phyloP scores from a whole-genome alignment of 1,140 invertebrate genomes.

The Anagrus nilaparvatae region DNA sequence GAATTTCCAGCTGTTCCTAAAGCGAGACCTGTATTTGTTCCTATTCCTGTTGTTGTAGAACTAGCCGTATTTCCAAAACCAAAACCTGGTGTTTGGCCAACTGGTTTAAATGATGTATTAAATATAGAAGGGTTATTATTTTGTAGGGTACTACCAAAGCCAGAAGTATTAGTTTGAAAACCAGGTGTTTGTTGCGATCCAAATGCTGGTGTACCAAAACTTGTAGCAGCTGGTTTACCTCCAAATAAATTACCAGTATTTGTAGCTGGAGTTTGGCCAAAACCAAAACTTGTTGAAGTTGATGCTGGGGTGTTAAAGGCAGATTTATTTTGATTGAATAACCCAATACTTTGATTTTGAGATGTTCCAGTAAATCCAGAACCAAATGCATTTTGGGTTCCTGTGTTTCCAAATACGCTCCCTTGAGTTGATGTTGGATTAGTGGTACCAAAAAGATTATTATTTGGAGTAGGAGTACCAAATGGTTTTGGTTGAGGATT shows the following conservation, averaged over 20 bases:
- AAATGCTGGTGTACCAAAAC: slow-evolving; percentile 48
- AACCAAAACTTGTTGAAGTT: slow-evolving; percentile 40
- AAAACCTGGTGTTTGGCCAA: slow-evolving; percentile 35
- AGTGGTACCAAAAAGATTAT: slow-evolving; percentile 32
- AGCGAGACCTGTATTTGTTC: slow-evolving; percentile 32
- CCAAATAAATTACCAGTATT: slow-evolving; percentile 38
- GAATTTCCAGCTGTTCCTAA: slow-evolving; percentile 37
- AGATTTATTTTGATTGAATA: slow-evolving; percentile 42
- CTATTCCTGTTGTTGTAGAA: slow-evolving; percentile 29
- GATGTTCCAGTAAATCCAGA: slow-evolving; percentile 30
- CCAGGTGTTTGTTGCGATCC: slow-evolving; percentile 37
- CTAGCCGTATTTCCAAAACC: slow-evolving; percentile 42
- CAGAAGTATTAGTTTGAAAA: slow-evolving; percentile 30
- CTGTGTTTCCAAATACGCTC: slow-evolving; percentile 36
- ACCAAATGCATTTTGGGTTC: slow-evolving; percentile 36
- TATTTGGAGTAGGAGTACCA: slow-evolving; percentile 33
- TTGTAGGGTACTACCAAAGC: slow-evolving; percentile 39
- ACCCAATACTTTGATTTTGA: slow-evolving; percentile 40
- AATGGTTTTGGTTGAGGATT: slow-evolving; percentile 41
- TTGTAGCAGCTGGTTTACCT: slow-evolving; percentile 36
- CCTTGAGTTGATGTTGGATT: slow-evolving; percentile 31
- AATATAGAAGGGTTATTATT: slow-evolving; percentile 42
- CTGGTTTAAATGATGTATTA: slow-evolving; percentile 39
- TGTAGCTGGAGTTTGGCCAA: slow-evolving; percentile 34
- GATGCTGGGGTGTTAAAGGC: slow-evolving; percentile 38